phyloP scores from a whole-genome alignment of 35 echinoderm and acorn worm species.

The Nesometra sesokonis region DNA sequence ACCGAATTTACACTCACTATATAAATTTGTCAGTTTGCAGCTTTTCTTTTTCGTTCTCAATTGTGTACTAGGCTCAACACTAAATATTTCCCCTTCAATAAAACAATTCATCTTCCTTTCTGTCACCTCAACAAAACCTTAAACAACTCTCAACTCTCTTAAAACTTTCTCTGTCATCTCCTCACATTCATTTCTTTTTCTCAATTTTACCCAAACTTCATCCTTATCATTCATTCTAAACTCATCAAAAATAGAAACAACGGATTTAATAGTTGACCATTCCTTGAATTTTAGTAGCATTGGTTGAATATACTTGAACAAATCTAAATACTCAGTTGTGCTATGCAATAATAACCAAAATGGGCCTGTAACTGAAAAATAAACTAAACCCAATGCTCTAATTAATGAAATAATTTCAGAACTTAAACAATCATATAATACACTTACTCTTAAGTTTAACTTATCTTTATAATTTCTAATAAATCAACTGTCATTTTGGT shows the following conservation, averaged over 20 bases:
- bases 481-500: neutral
- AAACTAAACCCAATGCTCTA: constrained; percentile 13
- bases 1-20: constrained; percentile 34
- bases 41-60: constrained; percentile 11
- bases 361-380: constrained; percentile 15
- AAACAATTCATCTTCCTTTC: constrained; percentile 2
- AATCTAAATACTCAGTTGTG: neutral
- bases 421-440: constrained; percentile 4
- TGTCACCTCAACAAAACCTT: constrained; percentile 3
- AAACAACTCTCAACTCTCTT: neutral
- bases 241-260: neutral
- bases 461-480: neutral
- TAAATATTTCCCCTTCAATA: constrained; percentile 15
- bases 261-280: neutral
- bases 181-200: neutral
- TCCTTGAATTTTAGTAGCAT: constrained; percentile 11
- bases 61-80: neutral
- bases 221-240: neutral
- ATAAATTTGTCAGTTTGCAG: constrained; percentile 36
- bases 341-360: constrained; percentile 13
- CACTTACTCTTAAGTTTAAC: constrained; percentile 20
- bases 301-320: constrained; percentile 14
- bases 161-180: neutral
- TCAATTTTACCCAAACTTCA: neutral
- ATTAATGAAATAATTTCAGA: neutral